phyloP scores from a whole-genome alignment of 2,797 vertebrate species.

The Lagocephalus sceleratus region DNA sequence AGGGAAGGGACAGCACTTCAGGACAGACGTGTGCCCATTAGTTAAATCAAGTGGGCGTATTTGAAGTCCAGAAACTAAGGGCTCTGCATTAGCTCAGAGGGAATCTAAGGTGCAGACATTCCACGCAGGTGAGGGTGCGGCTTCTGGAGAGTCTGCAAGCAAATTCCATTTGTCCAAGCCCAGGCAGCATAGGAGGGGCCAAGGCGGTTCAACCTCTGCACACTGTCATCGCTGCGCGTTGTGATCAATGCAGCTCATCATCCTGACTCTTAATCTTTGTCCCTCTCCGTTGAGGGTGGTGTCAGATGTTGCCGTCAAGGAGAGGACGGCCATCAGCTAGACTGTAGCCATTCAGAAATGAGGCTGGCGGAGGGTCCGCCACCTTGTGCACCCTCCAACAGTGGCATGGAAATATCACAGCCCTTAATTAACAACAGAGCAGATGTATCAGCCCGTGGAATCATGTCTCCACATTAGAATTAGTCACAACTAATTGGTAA shows the following conservation, averaged over 20 bases:
- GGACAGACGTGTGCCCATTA: slow-evolving; percentile 1
- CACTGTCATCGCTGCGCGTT: no score
- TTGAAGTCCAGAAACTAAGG: no score
- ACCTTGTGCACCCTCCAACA: neutral
- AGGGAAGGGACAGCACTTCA: neutral
- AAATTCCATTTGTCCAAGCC: neutral
- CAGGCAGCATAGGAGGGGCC: slow-evolving; percentile 35
- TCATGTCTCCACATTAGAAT: no score
- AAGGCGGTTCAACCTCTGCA: neutral
- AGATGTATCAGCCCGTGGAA: neutral
- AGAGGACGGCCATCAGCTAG: neutral
- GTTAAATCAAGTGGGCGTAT: no score
- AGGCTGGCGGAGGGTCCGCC: slow-evolving; percentile 5
- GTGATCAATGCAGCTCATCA: neutral
- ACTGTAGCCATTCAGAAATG: neutral
- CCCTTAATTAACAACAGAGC: slow-evolving; percentile 11
- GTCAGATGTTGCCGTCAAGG: neutral
- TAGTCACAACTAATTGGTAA: no score
- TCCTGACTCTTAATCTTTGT: no score
- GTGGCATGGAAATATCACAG: slow-evolving; percentile 32
- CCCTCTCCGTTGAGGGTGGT: neutral
- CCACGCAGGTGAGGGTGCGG: slow-evolving; percentile 66
- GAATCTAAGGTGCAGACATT: neutral
- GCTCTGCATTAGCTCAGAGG: neutral
- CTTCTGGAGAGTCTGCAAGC: neutral